Evolutionary conservation across 2,797 vertebrate genomes (phyloP), one percentile per base, ranked within the genome.

Genomic region (Aplochiton taeniatus): DNA sequence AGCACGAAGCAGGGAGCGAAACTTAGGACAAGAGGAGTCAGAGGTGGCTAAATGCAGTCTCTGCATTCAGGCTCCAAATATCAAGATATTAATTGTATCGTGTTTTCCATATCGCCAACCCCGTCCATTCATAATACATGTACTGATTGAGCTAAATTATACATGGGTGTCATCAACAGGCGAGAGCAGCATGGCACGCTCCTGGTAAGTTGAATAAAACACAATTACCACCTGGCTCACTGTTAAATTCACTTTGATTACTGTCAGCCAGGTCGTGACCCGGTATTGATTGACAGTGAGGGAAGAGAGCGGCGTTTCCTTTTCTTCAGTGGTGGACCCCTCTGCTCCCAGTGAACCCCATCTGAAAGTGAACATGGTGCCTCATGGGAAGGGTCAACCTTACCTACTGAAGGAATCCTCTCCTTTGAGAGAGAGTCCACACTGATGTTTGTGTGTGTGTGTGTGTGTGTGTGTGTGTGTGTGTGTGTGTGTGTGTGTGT

Each of bases 101-200:
- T 66, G 69, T 80, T 80, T 82, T 72, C 82, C 76, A 78, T 77
- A 78, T 82, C 16, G 46, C 59, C 59, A 16, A 65, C 60, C 63
- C 76, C 13, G 46, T 77, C 86, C 85, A 86, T 89, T 78, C 55
- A 89, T 87, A 82, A 89, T 82, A 80, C 83, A 89, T 85, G 81
- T 70, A 68, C 78, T 73, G 70, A 82, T 83, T 78, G 78, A 18
- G 17, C 69, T 89, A 61, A 89, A 89, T 90, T 78, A 89, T 79
- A 81, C 78, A 87, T 87, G 65, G 31, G 31, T 70, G 79, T 48
- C 72, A 87, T 89, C 84, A 88, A 87, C 86, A 85, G 84, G 85
- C 81, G 72, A 68, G 75, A 79, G 79, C 72, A 75, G 72, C 16
- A 58, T 42, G 77, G 71, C 77, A 1, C 66, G 74, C 72, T 75